Base-by-base conservation (phyloP, 1,140 invertebrate genomes). In the Laupala kohalensis region DNA sequence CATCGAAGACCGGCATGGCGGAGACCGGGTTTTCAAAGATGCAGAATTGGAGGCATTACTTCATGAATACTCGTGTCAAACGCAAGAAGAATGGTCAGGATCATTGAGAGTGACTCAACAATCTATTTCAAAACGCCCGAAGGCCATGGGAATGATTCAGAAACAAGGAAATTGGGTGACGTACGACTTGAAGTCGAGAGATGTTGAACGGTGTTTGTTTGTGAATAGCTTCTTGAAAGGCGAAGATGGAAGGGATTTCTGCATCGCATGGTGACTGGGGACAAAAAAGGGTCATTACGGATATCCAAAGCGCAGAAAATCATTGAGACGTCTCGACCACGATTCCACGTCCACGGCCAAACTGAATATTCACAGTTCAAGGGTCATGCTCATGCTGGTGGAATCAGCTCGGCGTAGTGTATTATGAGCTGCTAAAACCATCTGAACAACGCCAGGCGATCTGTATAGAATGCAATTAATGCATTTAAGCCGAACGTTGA, bases 161-260 rank as follows among this genome's bases (percentile, higher is more conserved):
- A 78, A 77, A 74, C 9, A 70, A 71, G 76, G 74, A 74, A 76
- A 75, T 74, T 78, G 75, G 76, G 72, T 77, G 3, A 72, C 76
- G 64, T 74, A 76, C 70, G 77, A 78, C 66, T 70, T 78, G 71
- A 77, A 76, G 64, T 73, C 72, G 71, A 75, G 73, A 72, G 72
- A 12, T 73, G 72, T 70, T 74, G n/a, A n/a, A n/a, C n/a, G n/a
- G n/a, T 75, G 63, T 69, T 19, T 69, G 73, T 69, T 30, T 75
- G 70, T 68, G 72, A 75, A 75, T 68, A 73, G 62, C 67, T 77
- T 69, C 27, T 76, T 64, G 28, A 66, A n/a, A 67, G 72, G 29
- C 66, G 74, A 19, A 71, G 65, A 73, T 64, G 37, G 71, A 76
- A 69, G 64, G 66, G 12, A 64, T 71, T 71, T 73, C 70, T 75